Evolutionary conservation across 2,888 invertebrate species (phyloP).

Genomic region (Emmelina monodactyla): DNA sequence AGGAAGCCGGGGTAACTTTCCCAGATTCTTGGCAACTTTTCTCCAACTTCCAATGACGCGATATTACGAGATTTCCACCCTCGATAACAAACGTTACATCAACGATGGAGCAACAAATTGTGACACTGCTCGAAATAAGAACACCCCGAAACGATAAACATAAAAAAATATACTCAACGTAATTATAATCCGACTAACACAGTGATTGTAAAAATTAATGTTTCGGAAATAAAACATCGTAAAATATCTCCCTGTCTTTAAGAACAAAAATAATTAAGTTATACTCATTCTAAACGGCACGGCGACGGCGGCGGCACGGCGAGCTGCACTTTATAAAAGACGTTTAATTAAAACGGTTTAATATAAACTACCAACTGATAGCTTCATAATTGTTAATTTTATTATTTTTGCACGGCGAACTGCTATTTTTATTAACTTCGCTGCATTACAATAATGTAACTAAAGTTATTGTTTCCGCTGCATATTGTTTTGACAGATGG

Average conservation of each 20-base stretch:
- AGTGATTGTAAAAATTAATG: conserved; percentile 42
- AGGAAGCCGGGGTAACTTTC: not conserved
- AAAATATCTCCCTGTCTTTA: no score
- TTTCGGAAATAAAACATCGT: conserved; percentile 39
- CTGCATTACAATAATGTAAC: no score
- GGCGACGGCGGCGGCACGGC: no score
- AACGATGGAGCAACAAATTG: not conserved
- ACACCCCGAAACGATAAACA: no score
- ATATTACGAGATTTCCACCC: not conserved
- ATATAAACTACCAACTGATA: no score
- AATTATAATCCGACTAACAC: conserved; percentile 21
- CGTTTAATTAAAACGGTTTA: no score
- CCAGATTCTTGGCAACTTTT: not conserved
- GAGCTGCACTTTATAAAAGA: no score
- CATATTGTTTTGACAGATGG: conserved; percentile 54
- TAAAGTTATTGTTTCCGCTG: conserved; percentile 42
- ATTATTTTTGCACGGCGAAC: no score
- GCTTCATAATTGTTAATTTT: no score
- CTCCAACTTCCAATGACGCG: not conserved
- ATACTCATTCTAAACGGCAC: no score
- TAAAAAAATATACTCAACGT: not conserved
- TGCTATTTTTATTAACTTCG: no score
- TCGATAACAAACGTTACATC: not conserved
- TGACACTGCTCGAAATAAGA: not conserved
- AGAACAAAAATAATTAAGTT: no score